Evolutionary conservation across 2,113 vertebrate species (phyloP).

Genomic region (Plotosus lineatus): DNA sequence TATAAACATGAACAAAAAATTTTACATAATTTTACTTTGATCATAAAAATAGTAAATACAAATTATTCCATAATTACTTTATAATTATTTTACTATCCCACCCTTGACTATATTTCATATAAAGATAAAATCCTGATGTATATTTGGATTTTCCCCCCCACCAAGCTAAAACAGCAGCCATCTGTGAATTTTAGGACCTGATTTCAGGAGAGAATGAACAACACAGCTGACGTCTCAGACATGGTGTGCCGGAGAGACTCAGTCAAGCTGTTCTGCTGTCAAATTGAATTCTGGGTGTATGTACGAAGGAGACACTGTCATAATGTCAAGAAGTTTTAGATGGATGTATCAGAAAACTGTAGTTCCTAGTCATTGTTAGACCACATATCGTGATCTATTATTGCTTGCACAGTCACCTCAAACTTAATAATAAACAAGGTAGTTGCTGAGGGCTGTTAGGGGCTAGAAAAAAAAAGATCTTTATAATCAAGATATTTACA

Average conservation of each 20-base stretch:
- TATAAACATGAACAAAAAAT: neutral
- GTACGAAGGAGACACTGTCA: neutral
- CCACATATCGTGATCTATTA: neutral
- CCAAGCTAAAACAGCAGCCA: constrained; percentile 59
- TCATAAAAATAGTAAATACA: neutral
- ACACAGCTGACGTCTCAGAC: constrained; percentile 13
- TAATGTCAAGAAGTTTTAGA: neutral
- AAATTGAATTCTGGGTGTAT: neutral
- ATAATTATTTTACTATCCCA: neutral
- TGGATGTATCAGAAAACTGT: neutral
- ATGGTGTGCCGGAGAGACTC: neutral
- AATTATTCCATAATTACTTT: neutral
- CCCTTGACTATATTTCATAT: neutral
- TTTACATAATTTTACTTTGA: neutral
- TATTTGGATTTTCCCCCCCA: neutral
- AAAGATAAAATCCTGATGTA: neutral
- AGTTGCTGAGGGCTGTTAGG: constrained; percentile 2
- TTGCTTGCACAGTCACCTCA: neutral
- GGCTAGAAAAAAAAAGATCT: constrained; percentile 48
- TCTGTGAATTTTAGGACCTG: constrained; percentile 49
- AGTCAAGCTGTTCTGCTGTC: constrained; percentile 16
- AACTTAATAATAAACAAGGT: constrained; percentile 1
- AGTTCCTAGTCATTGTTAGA: neutral
- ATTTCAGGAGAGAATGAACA: constrained; percentile 17
- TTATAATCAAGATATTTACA: constrained; percentile 62